phyloP scores from a whole-genome alignment of 2,797 vertebrate genomes.

The Eulemur coronatus region DNA sequence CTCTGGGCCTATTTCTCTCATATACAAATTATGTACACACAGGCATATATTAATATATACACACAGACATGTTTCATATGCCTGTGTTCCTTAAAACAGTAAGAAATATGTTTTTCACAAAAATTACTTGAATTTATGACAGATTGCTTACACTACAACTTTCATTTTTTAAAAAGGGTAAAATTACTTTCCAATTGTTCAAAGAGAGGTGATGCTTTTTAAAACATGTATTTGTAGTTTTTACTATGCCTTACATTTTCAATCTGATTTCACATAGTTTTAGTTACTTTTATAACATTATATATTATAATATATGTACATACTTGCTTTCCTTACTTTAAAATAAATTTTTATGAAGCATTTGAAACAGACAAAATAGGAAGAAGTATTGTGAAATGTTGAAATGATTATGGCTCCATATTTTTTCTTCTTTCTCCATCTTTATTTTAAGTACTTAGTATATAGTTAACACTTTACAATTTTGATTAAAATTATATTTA shows the following conservation, averaged over 20 bases:
- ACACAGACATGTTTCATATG: background rate
- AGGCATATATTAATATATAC: background rate
- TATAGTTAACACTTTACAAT: background rate
- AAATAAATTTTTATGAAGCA: background rate
- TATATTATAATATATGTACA: no score
- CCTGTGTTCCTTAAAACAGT: background rate
- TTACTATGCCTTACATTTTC: background rate
- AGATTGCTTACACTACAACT: background rate
- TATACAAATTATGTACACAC: background rate
- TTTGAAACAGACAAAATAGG: background rate
- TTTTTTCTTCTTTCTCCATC: background rate
- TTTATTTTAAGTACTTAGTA: background rate
- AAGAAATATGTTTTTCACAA: conserved; percentile 30
- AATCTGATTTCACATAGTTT: background rate
- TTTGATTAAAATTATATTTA: background rate
- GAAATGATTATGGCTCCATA: background rate
- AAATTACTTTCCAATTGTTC: background rate
- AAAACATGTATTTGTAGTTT: background rate
- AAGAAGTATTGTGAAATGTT: background rate
- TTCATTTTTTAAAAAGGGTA: conserved; percentile 8
- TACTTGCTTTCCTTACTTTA: background rate
- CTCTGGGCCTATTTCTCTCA: background rate
- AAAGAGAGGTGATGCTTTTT: background rate
- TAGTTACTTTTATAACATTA: background rate
- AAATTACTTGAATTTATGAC: conserved; percentile 31